Evolutionary conservation across 2,113 vertebrate genomes (phyloP).

Genomic region (Oncorhynchus mykiss): DNA sequence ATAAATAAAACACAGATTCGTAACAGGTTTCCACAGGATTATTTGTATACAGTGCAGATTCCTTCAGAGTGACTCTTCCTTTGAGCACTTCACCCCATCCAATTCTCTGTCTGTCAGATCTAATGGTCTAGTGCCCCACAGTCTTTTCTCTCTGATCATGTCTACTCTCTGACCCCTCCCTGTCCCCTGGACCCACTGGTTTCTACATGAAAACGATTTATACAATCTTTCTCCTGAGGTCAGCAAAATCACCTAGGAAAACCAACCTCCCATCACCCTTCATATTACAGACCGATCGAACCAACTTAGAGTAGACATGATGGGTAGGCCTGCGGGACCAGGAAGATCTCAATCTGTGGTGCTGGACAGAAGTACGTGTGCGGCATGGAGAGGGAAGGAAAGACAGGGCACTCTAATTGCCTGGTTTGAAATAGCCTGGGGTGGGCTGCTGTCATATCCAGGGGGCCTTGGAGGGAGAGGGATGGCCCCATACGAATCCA

Average conservation of each 20-base stretch:
- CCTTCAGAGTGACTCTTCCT: neutral
- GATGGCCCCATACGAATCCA: slow-evolving; percentile 56
- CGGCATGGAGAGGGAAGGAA: slow-evolving; percentile 45
- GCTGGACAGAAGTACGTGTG: slow-evolving; percentile 50
- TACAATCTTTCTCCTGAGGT: neutral
- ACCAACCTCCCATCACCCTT: neutral
- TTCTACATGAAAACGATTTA: slow-evolving; percentile 15
- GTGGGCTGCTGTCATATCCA: slow-evolving; percentile 12
- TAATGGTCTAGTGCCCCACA: neutral
- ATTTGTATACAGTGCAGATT: neutral
- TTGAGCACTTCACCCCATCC: neutral
- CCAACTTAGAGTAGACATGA: slow-evolving; percentile 8
- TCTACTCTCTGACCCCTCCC: neutral
- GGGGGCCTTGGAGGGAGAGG: slow-evolving; percentile 21
- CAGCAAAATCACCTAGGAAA: slow-evolving; percentile 2
- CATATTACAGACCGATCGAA: slow-evolving; percentile 1
- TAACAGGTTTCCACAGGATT: neutral
- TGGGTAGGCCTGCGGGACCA: slow-evolving; percentile 21
- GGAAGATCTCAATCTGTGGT: slow-evolving; percentile 37
- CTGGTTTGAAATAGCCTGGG: slow-evolving; percentile 51
- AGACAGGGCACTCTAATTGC: slow-evolving; percentile 57
- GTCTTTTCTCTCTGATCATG: neutral
- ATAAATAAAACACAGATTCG: no score
- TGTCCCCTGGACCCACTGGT: slow-evolving; percentile 11
- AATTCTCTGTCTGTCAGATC: slow-evolving; percentile 1